Base-by-base conservation (phyloP, 1,140 invertebrate species). In the Idris sp. region DNA sequence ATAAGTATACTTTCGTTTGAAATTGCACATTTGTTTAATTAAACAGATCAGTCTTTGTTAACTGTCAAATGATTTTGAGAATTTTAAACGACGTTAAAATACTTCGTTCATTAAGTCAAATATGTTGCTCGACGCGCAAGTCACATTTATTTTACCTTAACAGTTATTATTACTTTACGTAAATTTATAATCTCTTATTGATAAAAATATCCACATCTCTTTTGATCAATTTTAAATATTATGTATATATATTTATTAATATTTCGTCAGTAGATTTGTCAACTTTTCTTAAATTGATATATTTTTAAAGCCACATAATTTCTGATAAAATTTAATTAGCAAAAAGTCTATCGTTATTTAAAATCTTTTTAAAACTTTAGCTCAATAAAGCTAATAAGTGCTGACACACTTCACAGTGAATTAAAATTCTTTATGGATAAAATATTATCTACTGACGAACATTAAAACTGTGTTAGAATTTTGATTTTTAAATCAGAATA, bases 11-110 rank as follows among this genome's bases (percentile, higher is more conserved):
- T 19, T 53, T 16, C 19, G 28, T 49, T 13, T 14, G n/a, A 48
- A 49, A 64, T 53, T 53, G 36, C 36, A 11, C 40, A 2, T 25
- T 6, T n/a, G n/a, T 43, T 16, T 35, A 44, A 53, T 28, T 16
- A 3, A 38, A 38, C 15, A 48, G 11, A 49, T 58, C 51, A 56
- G 62, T 56, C 62, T 58, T 67, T 9, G 11, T 19, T 53, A 69
- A 69, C 59, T 10, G 25, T 59, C 38, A 69, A 71, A 71, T 71
- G 67, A 62, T 61, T 71, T 61, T 10, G 67, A 71, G 67, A 61
- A 71, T 61, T 71, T 71, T 46, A 61, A 61, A 46, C 46, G 25
- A 53, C 8, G 9, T 35, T 69, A 54, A 71, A 61, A 61, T 53
- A 46, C 28, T 46, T 59, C 33, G 6, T 30, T 53, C 6, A 11